Base-by-base conservation (phyloP, 92 coral and sea anemone genomes). In the Plumapathes pennacea region DNA sequence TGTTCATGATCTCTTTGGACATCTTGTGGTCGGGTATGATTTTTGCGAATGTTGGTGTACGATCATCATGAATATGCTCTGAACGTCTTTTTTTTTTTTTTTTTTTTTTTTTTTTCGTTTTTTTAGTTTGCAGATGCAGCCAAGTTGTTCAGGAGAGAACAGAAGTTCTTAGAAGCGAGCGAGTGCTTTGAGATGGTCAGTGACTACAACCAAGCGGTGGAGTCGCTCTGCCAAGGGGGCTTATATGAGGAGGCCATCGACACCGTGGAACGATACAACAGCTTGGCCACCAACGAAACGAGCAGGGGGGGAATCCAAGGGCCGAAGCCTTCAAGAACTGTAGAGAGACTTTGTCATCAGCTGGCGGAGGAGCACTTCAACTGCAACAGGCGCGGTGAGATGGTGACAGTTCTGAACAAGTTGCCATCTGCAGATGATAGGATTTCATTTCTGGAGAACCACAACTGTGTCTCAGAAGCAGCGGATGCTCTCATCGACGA, bases 71-170 rank as follows among this genome's bases (percentile, higher is more conserved):
- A n/a, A n/a, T n/a, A n/a, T n/a, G n/a, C n/a, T n/a, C n/a, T n/a
- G n/a, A n/a, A n/a, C n/a, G n/a, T n/a, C n/a, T n/a, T n/a, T n/a
- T n/a, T n/a, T n/a, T n/a, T n/a, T n/a, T n/a, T n/a, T n/a, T n/a
- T n/a, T n/a, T n/a, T n/a, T n/a, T n/a, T n/a, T n/a, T 3, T 50
- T 56, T 1, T 29, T 41, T 18, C 25, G 20, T 60, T 9, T 25
- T 39, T 57, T 28, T 32, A 85, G 95, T 90, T 79, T 79, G 84
- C 39, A 34, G 89, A 90, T 36, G 97, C 97, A 6, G 82, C 97
- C 5, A 90, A 78, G 78, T 55, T 61, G 54, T 78, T 77, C 40
- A 50, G 76, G 15, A 65, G 74, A 23, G 97, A 85, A 64, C 77
- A 65, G 18, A 50, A 48, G 21, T 77, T 57, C 76, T 46, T 50